These are phyloP conservation scores for Hippocampus abdominalis DNA, from an alignment of 2,113 vertebrate genomes.

Conservation along the genomic window DNA sequence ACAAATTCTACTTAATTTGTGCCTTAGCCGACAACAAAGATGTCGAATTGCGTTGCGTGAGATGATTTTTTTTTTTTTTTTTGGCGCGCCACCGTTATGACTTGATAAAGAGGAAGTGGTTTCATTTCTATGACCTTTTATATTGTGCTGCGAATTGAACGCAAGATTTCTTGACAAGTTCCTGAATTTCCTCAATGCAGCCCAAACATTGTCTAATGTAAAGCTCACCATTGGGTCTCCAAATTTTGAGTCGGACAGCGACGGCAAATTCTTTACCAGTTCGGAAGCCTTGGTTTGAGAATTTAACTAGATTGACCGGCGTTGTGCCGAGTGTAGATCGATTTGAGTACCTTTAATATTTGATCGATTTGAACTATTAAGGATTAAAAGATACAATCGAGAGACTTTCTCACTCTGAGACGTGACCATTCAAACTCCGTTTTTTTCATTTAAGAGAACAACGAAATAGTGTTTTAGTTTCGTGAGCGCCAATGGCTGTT, in stretches of 20 bases:
- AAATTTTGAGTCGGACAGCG: neutral
- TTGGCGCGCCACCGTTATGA: neutral
- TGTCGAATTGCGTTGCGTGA: neutral
- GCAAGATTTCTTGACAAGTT: neutral
- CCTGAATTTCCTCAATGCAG: neutral
- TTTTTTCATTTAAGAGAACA: neutral
- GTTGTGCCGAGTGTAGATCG: no score
- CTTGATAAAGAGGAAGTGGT: neutral
- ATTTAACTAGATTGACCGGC: neutral
- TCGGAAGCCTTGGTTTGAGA: neutral
- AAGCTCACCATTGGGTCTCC: neutral
- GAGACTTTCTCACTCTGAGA: neutral
- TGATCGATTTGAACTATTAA: no score
- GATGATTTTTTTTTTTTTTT: neutral
- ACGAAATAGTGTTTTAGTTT: neutral
- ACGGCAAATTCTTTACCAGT: neutral
- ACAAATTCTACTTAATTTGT: neutral
- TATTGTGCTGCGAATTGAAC: neutral
- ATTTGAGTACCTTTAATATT: slow-evolving; percentile 1
- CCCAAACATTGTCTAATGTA: neutral
- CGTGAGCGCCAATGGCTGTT: neutral
- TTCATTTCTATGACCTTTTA: neutral
- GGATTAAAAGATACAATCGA: no score
- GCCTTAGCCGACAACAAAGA: neutral
- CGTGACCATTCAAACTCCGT: neutral